Evolutionary conservation across 2,797 vertebrate species (phyloP).

Genomic region (Sorex maritimensis): DNA sequence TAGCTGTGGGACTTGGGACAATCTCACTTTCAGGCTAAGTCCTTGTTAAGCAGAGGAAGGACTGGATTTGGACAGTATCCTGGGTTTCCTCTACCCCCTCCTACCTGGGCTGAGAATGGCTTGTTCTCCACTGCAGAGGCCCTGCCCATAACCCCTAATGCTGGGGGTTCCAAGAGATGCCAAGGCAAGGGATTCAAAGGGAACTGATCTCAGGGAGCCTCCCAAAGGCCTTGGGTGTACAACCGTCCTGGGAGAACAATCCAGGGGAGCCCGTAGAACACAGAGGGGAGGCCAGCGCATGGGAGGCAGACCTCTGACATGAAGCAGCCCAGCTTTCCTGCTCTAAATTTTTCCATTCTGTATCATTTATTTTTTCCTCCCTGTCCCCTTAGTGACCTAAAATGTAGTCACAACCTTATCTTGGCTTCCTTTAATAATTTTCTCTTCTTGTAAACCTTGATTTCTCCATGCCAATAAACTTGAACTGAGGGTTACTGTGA

Average conservation of each 20-base stretch:
- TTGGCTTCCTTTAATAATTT: slow-evolving; percentile 64
- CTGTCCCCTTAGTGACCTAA: slow-evolving; percentile 15
- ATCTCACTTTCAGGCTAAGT: neutral
- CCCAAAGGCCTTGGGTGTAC: neutral
- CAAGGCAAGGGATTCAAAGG: neutral
- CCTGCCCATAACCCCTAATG: neutral
- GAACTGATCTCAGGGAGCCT: neutral
- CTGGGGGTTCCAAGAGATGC: slow-evolving; percentile 4
- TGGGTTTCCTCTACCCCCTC: neutral
- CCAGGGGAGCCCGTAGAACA: neutral
- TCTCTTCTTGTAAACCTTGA: neutral
- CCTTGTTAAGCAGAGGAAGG: neutral
- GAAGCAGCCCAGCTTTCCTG: neutral
- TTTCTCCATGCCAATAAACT: slow-evolving; percentile 67
- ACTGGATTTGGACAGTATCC: neutral
- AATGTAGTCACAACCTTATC: slow-evolving; percentile 67
- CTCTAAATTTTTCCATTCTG: slow-evolving; percentile 62
- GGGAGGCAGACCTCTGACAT: neutral
- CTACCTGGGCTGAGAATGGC: neutral
- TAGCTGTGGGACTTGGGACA: neutral
- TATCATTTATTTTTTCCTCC: slow-evolving; percentile 49
- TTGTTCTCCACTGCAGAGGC: neutral
- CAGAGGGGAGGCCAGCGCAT: neutral
- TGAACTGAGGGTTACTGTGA: slow-evolving; percentile 37
- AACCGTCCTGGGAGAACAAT: neutral